A percentile compares a stretch with the other conserved stretches of the same genome.
Conservation (phyloP, 2,888 invertebrate species). For the Apamea sordens region DNA sequence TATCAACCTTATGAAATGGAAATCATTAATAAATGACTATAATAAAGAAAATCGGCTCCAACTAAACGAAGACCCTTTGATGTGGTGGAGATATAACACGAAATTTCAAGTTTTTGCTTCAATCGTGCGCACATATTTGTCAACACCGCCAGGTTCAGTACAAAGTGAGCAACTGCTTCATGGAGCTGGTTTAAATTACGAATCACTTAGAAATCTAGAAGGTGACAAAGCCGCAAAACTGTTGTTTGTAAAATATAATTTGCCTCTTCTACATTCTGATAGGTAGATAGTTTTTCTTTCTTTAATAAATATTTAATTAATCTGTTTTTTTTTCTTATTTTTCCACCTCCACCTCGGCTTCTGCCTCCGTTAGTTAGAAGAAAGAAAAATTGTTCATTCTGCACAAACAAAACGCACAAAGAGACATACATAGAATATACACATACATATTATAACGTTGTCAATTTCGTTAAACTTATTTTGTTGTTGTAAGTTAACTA, state of each 20-base stretch:
- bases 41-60: slow-evolving; percentile 27
- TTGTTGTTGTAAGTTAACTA: neutral
- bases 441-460: too few species aligned
- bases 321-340: too few species aligned
- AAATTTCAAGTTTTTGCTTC: slow-evolving; percentile 28
- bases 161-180: slow-evolving; percentile 5
- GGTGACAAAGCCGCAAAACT: slow-evolving; percentile 16
- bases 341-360: neutral
- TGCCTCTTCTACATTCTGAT: slow-evolving; percentile 13
- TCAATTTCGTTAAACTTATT: neutral
- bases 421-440: too few species aligned
- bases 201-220: neutral
- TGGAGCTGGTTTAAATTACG: slow-evolving; percentile 9
- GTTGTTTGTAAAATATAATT: slow-evolving; percentile 37
- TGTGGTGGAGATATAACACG: slow-evolving; percentile 35
- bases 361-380: neutral
- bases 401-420: too few species aligned
- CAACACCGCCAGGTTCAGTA: slow-evolving; percentile 12
- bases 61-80: slow-evolving; percentile 23
- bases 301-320: neutral
- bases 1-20: slow-evolving; percentile 19
- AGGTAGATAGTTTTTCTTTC: neutral
- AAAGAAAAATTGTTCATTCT: neutral
- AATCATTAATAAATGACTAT: slow-evolving; percentile 28
- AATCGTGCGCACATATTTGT: slow-evolving; percentile 32